Conservation (phyloP, 2,113 vertebrate species). For the Epinephelus lanceolatus region DNA sequence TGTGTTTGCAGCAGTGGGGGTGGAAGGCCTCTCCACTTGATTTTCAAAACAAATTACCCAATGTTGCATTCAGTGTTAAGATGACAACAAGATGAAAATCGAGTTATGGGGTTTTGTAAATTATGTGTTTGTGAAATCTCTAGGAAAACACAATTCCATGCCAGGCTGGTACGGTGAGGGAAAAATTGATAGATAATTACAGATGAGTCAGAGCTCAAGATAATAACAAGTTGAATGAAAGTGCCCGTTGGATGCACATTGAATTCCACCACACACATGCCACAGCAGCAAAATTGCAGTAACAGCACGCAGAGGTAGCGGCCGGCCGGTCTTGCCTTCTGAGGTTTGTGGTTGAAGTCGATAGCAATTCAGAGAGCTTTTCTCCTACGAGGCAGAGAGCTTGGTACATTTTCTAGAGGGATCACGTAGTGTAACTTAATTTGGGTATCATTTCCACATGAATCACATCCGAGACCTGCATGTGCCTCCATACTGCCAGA, state of each 20-base stretch:
- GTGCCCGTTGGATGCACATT: neutral
- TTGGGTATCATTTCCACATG: conserved; percentile 70
- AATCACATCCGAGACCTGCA: conserved; percentile 48
- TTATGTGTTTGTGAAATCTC: conserved; percentile 21
- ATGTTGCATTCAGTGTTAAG: conserved; percentile 20
- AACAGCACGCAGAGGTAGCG: neutral
- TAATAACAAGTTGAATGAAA: conserved; percentile 36
- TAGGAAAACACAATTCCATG: conserved; percentile 29
- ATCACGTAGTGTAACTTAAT: conserved; percentile 65
- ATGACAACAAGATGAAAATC: conserved; percentile 23
- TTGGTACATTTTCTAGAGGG: conserved; percentile 66
- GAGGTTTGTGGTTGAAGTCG: conserved; percentile 50
- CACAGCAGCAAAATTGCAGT: conserved; percentile 6
- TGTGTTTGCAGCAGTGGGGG: conserved; percentile 32
- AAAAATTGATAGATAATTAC: conserved; percentile 11
- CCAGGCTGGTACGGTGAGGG: conserved; percentile 3
- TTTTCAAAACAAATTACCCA: conserved; percentile 73
- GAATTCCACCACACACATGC: conserved; percentile 13
- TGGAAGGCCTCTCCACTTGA: conserved; percentile 38
- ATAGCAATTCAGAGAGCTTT: conserved; percentile 41
- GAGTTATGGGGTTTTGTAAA: conserved; percentile 13
- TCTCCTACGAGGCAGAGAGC: conserved; percentile 35
- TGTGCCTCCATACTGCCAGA: conserved; percentile 3
- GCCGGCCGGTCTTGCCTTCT: conserved; percentile 2
- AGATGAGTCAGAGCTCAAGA: conserved; percentile 42